Base-by-base conservation (phyloP, 2,888 invertebrate genomes). In the Nebria brevicollis region DNA sequence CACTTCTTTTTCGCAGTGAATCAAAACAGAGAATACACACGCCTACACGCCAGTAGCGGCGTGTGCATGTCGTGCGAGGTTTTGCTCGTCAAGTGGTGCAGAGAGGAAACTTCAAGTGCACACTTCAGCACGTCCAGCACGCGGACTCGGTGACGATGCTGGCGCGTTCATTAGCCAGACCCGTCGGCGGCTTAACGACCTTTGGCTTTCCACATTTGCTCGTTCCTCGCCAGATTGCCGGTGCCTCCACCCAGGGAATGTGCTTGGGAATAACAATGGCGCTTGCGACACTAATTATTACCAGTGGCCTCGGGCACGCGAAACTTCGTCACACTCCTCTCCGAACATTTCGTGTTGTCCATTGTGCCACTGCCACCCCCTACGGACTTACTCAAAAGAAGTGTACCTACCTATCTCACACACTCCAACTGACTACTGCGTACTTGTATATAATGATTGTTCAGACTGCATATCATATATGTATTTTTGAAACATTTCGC, bases 211-310 rank as follows among this genome's bases (percentile, higher is more conserved):
- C 70, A 34, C 25, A 25, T 13, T 70, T 26, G 7, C 70, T 70
- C 70, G 26, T 20, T 70, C 70, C 34, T 26, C 70, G 20, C 25
- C 70, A 70, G 26, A 25, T 70, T 34, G 25, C 15, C 25, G 25
- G 6, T 54, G 5, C 70, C 6, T 6, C n/a, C 42, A 42, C 20
- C 66, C 73, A 20, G 78, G 66, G 66, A 72, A 78, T 78, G 78
- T 78, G 66, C 73, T 78, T 66, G 66, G 73, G 73, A 66, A 78
- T 78, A 78, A 78, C 78, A 78, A 78, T 73, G 66, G 70, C 34
- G 34, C 70, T 65, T 66, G 66, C 66, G 64, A 66, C 77, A 66
- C 78, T 78, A 72, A 78, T 78, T 78, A 78, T 78, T 78, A 78
- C 42, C 73, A 70, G 42, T 72, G 11, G 66, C 73, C 65, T 66